Evolutionary conservation across 2,797 vertebrate genomes (phyloP).

Genomic region (Perodicticus potto): DNA sequence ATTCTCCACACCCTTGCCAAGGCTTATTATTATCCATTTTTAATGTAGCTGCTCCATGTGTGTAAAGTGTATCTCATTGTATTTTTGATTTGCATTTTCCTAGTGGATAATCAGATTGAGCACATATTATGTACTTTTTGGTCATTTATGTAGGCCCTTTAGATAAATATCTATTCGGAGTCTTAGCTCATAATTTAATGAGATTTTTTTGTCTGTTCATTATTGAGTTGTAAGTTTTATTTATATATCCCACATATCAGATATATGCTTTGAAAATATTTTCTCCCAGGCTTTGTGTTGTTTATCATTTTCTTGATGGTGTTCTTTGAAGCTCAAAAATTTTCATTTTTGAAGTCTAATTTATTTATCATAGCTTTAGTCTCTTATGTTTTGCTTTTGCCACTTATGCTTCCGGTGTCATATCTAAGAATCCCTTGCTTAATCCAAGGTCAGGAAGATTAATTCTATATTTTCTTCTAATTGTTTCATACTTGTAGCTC

Average conservation of each 20-base stretch:
- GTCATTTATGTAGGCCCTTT: background rate
- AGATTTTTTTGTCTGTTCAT: background rate
- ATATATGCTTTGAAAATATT: background rate
- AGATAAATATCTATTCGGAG: background rate
- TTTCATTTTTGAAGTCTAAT: background rate
- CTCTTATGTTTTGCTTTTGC: background rate
- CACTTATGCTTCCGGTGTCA: background rate
- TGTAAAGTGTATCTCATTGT: background rate
- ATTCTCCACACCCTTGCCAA: background rate
- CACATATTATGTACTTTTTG: background rate
- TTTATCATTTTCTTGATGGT: constrained; percentile 3
- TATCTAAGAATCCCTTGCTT: background rate
- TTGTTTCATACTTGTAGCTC: background rate
- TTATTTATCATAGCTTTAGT: background rate
- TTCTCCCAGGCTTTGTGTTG: background rate
- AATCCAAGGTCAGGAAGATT: background rate
- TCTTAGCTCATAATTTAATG: background rate
- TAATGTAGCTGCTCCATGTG: background rate
- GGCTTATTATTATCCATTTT: background rate
- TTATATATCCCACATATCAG: background rate
- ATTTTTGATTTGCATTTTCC: background rate
- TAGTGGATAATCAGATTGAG: background rate
- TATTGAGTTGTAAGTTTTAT: background rate
- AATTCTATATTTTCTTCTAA: background rate
- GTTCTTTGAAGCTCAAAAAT: background rate